These are phyloP conservation scores for Clarias batrachus DNA, from an alignment of 2,113 vertebrate species.

Conservation along the genomic window DNA sequence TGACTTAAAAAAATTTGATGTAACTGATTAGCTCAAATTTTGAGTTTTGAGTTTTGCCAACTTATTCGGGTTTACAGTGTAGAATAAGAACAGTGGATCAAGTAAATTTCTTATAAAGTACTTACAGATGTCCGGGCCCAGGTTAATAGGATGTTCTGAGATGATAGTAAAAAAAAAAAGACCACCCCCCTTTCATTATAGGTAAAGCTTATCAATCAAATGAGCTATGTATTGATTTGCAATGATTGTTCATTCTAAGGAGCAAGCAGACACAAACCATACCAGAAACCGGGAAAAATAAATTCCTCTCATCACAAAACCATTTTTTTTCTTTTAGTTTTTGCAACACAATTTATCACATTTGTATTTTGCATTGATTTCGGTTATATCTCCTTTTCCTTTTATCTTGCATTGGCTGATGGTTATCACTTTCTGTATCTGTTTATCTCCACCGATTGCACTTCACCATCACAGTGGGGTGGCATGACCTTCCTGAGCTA, in stretches of 20 bases:
- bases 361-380: background rate
- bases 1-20: too few species aligned
- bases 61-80: too few species aligned
- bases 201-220: background rate
- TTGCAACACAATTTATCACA: background rate
- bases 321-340: background rate
- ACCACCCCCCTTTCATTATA: background rate
- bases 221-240: background rate
- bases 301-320: background rate
- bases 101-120: background rate
- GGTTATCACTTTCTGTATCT: conserved; percentile 15
- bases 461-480: conserved; percentile 17
- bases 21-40: too few species aligned
- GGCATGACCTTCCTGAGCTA: conserved; percentile 17
- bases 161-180: background rate
- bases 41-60: too few species aligned
- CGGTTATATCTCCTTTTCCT: background rate
- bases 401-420: background rate
- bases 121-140: background rate
- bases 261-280: background rate
- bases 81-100: background rate
- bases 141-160: background rate
- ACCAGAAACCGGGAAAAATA: background rate
- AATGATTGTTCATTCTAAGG: background rate
- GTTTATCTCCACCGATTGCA: background rate